Percentiles rank a stretch among this genome's conserved stretches.
phyloP scores from a whole-genome alignment of 2,797 vertebrate genomes.

The Sternarchorhynchus goeldii region DNA sequence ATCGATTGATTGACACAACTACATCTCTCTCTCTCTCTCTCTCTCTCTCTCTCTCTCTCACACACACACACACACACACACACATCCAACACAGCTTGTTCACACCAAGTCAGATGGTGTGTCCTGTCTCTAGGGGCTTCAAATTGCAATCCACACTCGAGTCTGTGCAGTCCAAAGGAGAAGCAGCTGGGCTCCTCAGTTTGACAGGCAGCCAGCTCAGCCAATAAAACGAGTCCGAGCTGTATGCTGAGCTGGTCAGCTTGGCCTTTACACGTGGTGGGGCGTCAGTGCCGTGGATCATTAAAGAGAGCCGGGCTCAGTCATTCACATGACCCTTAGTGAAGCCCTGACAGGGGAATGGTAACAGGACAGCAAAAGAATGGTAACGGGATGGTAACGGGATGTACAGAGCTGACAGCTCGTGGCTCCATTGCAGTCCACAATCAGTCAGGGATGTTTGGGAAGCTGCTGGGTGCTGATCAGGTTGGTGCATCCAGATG shows the following conservation, averaged over 20 bases:
- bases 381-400: conserved; percentile 40
- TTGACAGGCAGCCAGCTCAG: neutral
- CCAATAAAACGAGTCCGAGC: neutral
- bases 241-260: neutral
- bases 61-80: neutral
- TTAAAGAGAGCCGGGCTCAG: conserved; percentile 11
- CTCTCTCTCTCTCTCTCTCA: neutral
- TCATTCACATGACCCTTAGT: neutral
- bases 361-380: neutral
- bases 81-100: neutral
- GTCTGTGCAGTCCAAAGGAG: too few species aligned
- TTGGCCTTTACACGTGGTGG: neutral
- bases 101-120: conserved; percentile 11
- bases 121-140: conserved; percentile 17
- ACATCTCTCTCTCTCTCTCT: neutral
- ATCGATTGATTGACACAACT: neutral
- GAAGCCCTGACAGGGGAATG: neutral
- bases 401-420: conserved; percentile 26
- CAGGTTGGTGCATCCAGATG: neutral
- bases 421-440: neutral
- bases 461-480: conserved; percentile 20
- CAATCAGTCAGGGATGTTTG: conserved; percentile 1
- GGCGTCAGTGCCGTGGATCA: conserved; percentile 5
- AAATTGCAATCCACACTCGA: neutral
- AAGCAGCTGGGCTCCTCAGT: conserved; percentile 6